A percentile compares a stretch with the other conserved stretches of the same genome.
Evolutionary conservation across 2,113 vertebrate genomes (phyloP).

Genomic region (Mesitornis unicolor): DNA sequence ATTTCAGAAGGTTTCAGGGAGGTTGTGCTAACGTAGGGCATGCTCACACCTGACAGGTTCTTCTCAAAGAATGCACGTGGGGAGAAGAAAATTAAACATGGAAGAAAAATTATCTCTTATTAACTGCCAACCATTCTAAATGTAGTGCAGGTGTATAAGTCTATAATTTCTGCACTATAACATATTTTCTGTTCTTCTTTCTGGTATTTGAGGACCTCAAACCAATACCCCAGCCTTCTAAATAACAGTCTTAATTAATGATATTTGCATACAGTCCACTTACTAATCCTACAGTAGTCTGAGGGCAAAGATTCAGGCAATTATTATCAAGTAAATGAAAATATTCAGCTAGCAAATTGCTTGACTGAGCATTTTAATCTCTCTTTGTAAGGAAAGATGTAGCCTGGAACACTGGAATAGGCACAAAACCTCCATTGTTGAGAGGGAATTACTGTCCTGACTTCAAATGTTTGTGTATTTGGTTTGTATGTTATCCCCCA

Average conservation of each 20-base stretch:
- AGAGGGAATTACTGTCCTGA: background rate
- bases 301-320: constrained; percentile 25
- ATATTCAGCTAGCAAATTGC: constrained; percentile 41
- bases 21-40: background rate
- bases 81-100: background rate
- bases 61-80: background rate
- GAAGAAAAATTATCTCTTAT: background rate
- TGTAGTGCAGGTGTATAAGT: background rate
- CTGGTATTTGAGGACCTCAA: background rate
- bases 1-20: background rate
- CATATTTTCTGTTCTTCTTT: background rate
- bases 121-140: background rate
- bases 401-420: background rate
- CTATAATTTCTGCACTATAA: background rate
- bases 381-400: background rate
- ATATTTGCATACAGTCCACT: background rate
- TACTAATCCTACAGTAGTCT: background rate
- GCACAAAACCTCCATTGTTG: background rate
- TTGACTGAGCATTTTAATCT: constrained; percentile 24
- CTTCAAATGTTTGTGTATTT: background rate
- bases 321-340: constrained; percentile 20
- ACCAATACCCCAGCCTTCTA: background rate
- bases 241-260: background rate
- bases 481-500: background rate
- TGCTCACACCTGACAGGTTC: background rate